Conservation (phyloP, 2,888 invertebrate species). For the Melipona bicolor region DNA sequence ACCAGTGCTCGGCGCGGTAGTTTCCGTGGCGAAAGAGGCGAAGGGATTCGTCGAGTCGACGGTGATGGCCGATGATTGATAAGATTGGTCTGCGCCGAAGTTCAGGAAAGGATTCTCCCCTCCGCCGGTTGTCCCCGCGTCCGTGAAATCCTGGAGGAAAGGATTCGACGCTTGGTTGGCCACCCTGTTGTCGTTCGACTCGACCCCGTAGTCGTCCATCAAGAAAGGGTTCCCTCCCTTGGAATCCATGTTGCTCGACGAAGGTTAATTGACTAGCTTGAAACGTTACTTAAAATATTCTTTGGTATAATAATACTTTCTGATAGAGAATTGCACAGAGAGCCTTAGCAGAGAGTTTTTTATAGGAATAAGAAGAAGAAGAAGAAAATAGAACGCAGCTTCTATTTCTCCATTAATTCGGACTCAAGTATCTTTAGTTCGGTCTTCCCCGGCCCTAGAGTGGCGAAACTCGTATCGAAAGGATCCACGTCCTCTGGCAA, state of each 20-base stretch:
- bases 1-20: constrained; percentile 55
- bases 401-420: constrained; percentile 86
- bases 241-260: constrained; percentile 85
- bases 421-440: constrained; percentile 92
- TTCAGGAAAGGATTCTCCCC: constrained; percentile 81
- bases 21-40: constrained; percentile 79
- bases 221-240: constrained; percentile 91
- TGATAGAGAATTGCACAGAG: constrained; percentile 3
- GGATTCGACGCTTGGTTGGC: constrained; percentile 87
- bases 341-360: not conserved
- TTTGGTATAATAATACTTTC: not conserved
- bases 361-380: not conserved
- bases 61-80: constrained; percentile 69
- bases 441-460: constrained; percentile 90
- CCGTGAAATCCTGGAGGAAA: constrained; percentile 86
- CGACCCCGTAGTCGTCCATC: constrained; percentile 88
- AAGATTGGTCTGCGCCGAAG: constrained; percentile 74
- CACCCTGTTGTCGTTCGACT: constrained; percentile 82
- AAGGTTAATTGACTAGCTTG: not conserved
- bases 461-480: constrained; percentile 93
- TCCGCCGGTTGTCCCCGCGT: constrained; percentile 70
- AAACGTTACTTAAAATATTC: not conserved
- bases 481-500: constrained; percentile 88
- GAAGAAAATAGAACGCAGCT: not conserved
- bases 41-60: constrained; percentile 83